Evolutionary conservation across 2,888 invertebrate genomes (phyloP), one percentile per base, ranked within the genome.

Genomic region (Troides aeacus): DNA sequence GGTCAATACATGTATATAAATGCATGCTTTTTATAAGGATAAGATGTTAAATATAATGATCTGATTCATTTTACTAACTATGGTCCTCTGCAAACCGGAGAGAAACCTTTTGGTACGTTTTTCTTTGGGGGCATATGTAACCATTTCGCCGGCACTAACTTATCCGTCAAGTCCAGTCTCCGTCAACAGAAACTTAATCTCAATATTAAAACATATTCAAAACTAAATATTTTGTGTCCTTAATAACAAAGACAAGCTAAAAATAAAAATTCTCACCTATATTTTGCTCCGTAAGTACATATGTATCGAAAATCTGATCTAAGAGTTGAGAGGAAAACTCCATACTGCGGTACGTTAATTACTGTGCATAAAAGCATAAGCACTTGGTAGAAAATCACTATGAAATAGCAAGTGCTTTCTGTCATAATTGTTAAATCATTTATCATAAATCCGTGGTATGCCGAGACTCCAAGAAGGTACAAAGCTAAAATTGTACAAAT

Each of bases 221-320:
- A 50, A 50, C 17, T 1, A 50, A 17, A 50, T 50, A 50, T 17
- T 50, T 50, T 50, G 5, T 50, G 18, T 50, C 15, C 18, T 17
- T 50, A 50, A 46, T 15, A 46, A 50, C 10, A 50, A 12, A 50
- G 17, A 15, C 18, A 17, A 50, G 5, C 5, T 15, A 50, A 50
- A 17, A 23, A 69, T 65, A 67, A 58, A 57, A 23, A 5, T 50
- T 36, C 36, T 70, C 74, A 85, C 86, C 82, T 84, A 72, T 84
- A 85, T 70, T 76, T 82, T 36, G 72, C 68, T 56, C 79, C 82
- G 15, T 74, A 74, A 3, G 80, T 79, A 66, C 83, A 83, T 61
- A 85, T 79, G 68, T 82, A 86, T 53, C 76, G 62, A 72, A 86
- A 88, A 76, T 88, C 87, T 21, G 77, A 77, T 71, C 78, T 77